phyloP scores from a whole-genome alignment of 2,888 invertebrate species.

The Chrysodeixis includens region DNA sequence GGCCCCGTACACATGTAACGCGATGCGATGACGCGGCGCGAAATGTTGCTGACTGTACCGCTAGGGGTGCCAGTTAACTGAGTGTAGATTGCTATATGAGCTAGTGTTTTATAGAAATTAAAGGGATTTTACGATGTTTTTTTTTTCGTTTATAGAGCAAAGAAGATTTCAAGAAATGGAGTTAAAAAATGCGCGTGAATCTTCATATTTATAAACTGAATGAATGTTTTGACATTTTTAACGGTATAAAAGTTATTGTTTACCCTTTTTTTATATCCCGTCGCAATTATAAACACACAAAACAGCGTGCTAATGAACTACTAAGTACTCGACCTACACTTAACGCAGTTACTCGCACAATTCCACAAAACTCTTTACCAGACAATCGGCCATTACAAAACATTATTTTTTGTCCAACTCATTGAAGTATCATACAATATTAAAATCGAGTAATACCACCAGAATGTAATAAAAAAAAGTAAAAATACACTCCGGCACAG shows the following conservation, averaged over 20 bases:
- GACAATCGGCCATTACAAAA: slow-evolving; percentile 48
- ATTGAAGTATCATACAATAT: slow-evolving; percentile 59
- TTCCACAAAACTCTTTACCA: slow-evolving; percentile 29
- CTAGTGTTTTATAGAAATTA: not conserved
- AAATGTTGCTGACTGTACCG: slow-evolving; percentile 52
- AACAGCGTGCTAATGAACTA: slow-evolving; percentile 31
- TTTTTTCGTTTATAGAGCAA: not conserved
- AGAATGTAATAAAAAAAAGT: slow-evolving; percentile 82
- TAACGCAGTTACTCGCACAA: slow-evolving; percentile 14
- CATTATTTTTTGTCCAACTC: slow-evolving; percentile 48
- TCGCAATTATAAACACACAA: not conserved
- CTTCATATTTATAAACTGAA: too few relatives aligned
- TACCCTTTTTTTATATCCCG: slow-evolving; percentile 32
- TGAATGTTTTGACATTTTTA: not conserved
- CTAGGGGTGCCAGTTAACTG: slow-evolving; percentile 48
- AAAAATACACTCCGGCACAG: slow-evolving; percentile 84
- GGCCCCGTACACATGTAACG: slow-evolving; percentile 64
- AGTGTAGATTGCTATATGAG: not conserved
- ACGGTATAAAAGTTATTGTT: not conserved
- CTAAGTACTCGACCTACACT: slow-evolving; percentile 35
- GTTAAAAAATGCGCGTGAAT: too few relatives aligned
- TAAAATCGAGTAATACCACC: slow-evolving; percentile 69
- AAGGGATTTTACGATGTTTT: not conserved
- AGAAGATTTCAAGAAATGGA: too few relatives aligned
- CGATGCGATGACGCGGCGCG: slow-evolving; percentile 64